These are phyloP conservation scores for Laticauda laticaudata DNA, from an alignment of 2,113 vertebrate genomes.

Conservation along the genomic window DNA sequence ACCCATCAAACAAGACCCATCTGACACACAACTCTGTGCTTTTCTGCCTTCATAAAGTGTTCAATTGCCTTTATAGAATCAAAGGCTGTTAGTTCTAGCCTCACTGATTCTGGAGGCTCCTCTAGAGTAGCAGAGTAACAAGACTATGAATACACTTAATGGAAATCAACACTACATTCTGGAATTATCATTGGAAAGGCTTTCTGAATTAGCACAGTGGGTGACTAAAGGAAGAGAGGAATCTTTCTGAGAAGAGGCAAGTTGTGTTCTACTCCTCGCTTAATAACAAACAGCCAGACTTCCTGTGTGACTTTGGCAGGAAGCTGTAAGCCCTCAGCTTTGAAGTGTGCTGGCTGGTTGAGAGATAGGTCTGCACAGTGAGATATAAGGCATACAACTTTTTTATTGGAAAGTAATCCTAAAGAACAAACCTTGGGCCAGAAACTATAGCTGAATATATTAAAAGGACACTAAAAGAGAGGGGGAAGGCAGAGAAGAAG, in stretches of 20 bases:
- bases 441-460: neutral
- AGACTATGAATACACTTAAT: neutral
- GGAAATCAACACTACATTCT: slow-evolving; percentile 51
- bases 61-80: neutral
- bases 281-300: slow-evolving; percentile 31
- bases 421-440: neutral
- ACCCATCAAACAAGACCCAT: neutral
- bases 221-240: neutral
- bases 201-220: slow-evolving; percentile 58
- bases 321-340: slow-evolving; percentile 22
- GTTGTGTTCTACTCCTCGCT: slow-evolving; percentile 49
- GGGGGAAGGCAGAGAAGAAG: neutral
- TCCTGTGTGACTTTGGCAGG: slow-evolving; percentile 37
- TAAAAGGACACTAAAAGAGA: neutral
- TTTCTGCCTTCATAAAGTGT: neutral
- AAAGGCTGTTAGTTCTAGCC: neutral
- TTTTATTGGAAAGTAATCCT: slow-evolving; percentile 19
- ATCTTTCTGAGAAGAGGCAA: slow-evolving; percentile 6
- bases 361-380: neutral
- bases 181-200: slow-evolving; percentile 56
- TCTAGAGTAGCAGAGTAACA: neutral
- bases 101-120: neutral
- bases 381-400: neutral
- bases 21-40: neutral
- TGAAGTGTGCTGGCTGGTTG: neutral